Conservation (phyloP, 2,797 vertebrate genomes). For the Sciurus vulgaris region DNA sequence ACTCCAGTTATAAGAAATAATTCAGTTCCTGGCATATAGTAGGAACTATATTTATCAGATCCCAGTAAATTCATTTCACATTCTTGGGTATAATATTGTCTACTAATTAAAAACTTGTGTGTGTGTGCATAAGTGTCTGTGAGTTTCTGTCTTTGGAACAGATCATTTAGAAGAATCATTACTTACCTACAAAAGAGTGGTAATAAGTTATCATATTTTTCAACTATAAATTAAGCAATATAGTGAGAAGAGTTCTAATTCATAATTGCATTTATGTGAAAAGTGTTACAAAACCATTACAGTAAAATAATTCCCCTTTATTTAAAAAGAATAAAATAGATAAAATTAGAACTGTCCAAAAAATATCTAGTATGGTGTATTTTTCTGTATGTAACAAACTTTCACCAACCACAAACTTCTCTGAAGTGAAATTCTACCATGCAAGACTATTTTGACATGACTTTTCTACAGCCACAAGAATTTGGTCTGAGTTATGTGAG, state of each 20-base stretch:
- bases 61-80: slow-evolving; percentile 1
- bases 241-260: slow-evolving; percentile 1
- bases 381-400: slow-evolving; percentile 17
- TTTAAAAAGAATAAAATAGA: slow-evolving; percentile 23
- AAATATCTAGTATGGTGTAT: background rate
- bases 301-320: background rate
- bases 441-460: slow-evolving; percentile 5
- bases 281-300: slow-evolving; percentile 23
- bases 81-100: background rate
- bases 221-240: background rate
- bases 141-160: background rate
- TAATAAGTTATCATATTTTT: slow-evolving; percentile 26
- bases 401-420: background rate
- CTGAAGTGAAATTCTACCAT: background rate
- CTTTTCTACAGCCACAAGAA: background rate
- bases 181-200: slow-evolving; percentile 14
- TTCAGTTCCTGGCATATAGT: slow-evolving; percentile 30
- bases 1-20: slow-evolving; percentile 26
- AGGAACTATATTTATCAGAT: background rate
- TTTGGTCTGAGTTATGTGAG: background rate
- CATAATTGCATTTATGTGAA: background rate
- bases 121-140: background rate
- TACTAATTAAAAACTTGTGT: background rate
- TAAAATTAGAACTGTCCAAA: background rate
- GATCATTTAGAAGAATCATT: slow-evolving; percentile 1